Evolutionary conservation across 2,113 vertebrate genomes (phyloP).

Genomic region (Pleuronectes platessa): DNA sequence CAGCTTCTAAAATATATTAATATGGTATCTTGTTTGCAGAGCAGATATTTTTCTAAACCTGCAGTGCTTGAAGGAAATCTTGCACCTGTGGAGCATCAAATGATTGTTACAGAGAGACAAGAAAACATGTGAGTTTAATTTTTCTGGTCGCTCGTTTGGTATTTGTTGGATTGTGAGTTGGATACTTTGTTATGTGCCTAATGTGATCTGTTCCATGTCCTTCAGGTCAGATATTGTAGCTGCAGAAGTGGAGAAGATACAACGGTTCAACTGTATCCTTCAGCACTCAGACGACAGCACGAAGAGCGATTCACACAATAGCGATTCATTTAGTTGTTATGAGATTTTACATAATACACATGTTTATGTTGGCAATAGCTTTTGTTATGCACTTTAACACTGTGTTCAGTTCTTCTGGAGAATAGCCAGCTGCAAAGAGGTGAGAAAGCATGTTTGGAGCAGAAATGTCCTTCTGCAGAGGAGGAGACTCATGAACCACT

Average conservation of each 20-base stretch:
- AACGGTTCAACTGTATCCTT: constrained; percentile 83
- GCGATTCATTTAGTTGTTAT: background rate
- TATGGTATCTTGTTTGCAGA: constrained; percentile 51
- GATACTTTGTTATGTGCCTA: background rate
- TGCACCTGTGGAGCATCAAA: constrained; percentile 5
- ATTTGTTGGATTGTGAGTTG: background rate
- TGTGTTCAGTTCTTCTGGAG: constrained; percentile 75
- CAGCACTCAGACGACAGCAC: background rate
- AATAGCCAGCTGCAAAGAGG: constrained; percentile 51
- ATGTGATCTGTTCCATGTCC: background rate
- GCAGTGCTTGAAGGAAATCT: constrained; percentile 26
- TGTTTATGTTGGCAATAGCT: background rate
- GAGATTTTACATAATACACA: background rate
- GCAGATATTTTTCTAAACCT: constrained; percentile 12
- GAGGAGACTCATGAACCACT: constrained; percentile 18
- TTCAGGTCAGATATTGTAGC: constrained; percentile 72
- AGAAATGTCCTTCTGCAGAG: constrained; percentile 3
- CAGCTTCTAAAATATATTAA: background rate
- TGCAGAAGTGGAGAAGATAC: constrained; percentile 82
- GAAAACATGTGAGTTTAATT: constrained; percentile 48
- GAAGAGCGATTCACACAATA: background rate
- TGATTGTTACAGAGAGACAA: constrained; percentile 24
- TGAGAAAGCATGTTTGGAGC: constrained; percentile 6
- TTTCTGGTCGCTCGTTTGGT: background rate
- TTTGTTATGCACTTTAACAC: constrained; percentile 58